phyloP scores from a whole-genome alignment of 2,888 invertebrate species.

The Patella ulyssiponensis region DNA sequence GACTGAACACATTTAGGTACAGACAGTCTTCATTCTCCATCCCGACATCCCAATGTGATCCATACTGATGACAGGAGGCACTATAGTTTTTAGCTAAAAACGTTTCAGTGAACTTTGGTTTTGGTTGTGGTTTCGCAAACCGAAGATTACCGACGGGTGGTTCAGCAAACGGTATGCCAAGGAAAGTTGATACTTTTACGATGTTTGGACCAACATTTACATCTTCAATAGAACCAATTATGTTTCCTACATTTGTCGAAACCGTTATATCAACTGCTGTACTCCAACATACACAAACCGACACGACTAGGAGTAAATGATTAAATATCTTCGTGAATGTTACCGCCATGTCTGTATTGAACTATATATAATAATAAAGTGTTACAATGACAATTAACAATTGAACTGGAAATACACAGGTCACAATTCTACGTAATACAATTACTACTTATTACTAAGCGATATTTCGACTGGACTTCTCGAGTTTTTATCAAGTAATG shows the following conservation, averaged over 20 bases:
- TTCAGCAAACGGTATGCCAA: not conserved
- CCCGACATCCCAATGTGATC: not conserved
- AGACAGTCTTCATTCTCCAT: conserved; percentile 44
- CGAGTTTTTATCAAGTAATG: no score
- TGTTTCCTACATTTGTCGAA: not conserved
- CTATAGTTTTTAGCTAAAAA: conserved; percentile 41
- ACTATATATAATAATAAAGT: no score
- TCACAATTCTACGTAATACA: no score
- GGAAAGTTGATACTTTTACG: not conserved
- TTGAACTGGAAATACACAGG: no score
- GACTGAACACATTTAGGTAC: conserved; percentile 50
- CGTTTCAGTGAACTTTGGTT: conserved; percentile 17
- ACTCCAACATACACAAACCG: no score
- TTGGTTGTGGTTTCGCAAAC: conserved; percentile 8
- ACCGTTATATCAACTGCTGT: not conserved
- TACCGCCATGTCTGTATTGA: no score
- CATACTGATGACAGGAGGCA: conserved; percentile 43
- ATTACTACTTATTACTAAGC: no score
- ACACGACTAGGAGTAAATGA: no score
- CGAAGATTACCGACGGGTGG: not conserved
- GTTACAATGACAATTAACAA: no score
- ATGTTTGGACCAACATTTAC: not conserved
- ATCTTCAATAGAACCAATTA: not conserved
- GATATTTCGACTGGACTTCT: no score
- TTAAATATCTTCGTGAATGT: no score